Conservation (phyloP, 2,888 invertebrate species). For the Drosophila niveifrons region DNA sequence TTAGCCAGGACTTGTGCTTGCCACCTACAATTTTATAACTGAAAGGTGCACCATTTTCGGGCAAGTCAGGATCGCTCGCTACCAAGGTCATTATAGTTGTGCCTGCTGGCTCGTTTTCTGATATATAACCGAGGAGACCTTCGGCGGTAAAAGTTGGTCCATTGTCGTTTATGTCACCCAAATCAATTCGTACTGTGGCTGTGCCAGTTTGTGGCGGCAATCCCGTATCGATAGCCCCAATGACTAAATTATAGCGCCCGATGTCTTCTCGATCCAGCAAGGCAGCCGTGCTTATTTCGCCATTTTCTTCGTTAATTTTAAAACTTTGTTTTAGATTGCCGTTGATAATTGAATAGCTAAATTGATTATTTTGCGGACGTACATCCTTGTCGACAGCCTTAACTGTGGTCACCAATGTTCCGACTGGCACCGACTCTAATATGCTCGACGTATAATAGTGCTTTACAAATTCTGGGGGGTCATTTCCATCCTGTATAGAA, state of each 20-base stretch:
- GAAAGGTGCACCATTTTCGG: slow-evolving; percentile 96
- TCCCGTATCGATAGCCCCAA: slow-evolving; percentile 96
- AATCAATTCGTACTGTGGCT: slow-evolving; percentile 91
- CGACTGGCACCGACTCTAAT: slow-evolving; percentile 92
- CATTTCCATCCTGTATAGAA: slow-evolving; percentile 97
- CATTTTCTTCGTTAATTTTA: slow-evolving; percentile 94
- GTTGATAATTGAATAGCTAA: slow-evolving; percentile 94
- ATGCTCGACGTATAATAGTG: slow-evolving; percentile 91
- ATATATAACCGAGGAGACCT: slow-evolving; percentile 91
- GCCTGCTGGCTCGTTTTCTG: slow-evolving; percentile 94
- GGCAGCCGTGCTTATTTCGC: slow-evolving; percentile 92
- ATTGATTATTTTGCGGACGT: slow-evolving; percentile 95
- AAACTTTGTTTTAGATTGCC: slow-evolving; percentile 94
- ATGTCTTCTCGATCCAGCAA: slow-evolving; percentile 93
- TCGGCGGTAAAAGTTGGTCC: slow-evolving; percentile 92
- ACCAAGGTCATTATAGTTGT: slow-evolving; percentile 93
- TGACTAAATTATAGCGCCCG: slow-evolving; percentile 90
- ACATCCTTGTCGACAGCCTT: slow-evolving; percentile 97
- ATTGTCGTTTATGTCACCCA: slow-evolving; percentile 97
- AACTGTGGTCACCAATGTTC: slow-evolving; percentile 91
- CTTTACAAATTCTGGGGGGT: slow-evolving; percentile 96
- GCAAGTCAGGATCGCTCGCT: slow-evolving; percentile 95
- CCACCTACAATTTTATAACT: slow-evolving; percentile 92
- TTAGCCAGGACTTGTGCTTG: slow-evolving; percentile 91
- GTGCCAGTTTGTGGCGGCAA: slow-evolving; percentile 96